Conservation (phyloP, 2,888 invertebrate species). For the Plebejus anna region DNA sequence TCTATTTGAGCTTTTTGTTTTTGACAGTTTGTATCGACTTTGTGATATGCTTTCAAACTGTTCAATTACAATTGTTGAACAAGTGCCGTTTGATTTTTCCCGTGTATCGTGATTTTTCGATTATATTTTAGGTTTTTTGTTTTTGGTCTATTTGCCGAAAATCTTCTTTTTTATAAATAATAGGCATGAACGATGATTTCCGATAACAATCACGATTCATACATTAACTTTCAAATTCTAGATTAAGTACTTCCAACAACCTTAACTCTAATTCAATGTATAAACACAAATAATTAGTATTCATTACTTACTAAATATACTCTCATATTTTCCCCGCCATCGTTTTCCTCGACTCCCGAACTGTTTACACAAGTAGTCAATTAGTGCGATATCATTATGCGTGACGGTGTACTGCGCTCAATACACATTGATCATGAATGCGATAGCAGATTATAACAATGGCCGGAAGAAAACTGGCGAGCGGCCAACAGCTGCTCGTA, state of each 20-base stretch:
- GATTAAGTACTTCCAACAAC: neutral
- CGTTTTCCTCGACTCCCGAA: slow-evolving; percentile 3
- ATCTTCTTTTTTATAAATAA: too few species aligned
- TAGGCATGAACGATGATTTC: neutral
- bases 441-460: slow-evolving; percentile 50
- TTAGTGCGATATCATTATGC: slow-evolving; percentile 19
- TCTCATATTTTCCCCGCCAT: neutral
- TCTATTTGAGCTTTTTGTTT: slow-evolving; percentile 2
- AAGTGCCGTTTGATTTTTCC: neutral
- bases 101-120: neutral
- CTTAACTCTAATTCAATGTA: neutral
- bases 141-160: too few species aligned
- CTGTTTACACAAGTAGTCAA: slow-evolving; percentile 25
- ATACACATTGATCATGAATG: slow-evolving; percentile 50
- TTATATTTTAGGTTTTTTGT: neutral
- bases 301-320: neutral
- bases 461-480: slow-evolving; percentile 55
- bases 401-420: slow-evolving; percentile 8
- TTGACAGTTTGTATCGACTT: slow-evolving; percentile 5
- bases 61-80: neutral
- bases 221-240: neutral
- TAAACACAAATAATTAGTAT: neutral
- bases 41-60: neutral
- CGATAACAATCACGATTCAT: neutral
- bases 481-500: slow-evolving; percentile 51